Conservation (phyloP, 2,888 invertebrate genomes). For the Disparrhopalites patrizii region DNA sequence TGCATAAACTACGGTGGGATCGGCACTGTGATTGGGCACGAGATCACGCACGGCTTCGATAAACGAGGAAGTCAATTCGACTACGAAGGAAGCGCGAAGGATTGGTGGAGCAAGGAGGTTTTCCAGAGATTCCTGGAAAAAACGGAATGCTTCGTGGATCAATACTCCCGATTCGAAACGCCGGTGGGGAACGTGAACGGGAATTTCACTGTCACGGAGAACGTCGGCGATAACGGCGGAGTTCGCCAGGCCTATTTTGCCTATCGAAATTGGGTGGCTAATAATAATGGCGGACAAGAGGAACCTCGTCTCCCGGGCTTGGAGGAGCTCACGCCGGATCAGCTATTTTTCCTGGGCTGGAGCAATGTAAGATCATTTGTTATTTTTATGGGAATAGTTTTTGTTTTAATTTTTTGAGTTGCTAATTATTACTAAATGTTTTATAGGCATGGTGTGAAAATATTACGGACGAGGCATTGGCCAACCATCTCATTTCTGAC, state of each 20-base stretch:
- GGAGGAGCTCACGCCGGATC: conserved; percentile 65
- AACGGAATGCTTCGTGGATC: conserved; percentile 82
- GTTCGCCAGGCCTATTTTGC: conserved; percentile 84
- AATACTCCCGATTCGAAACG: conserved; percentile 50
- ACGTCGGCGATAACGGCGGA: conserved; percentile 95
- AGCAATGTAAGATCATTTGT: conserved; percentile 62
- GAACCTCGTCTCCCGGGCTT: conserved; percentile 63
- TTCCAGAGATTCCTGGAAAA: conserved; percentile 72
- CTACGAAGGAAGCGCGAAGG: conserved; percentile 78
- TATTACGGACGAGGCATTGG: conserved; percentile 67
- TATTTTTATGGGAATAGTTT: neutral
- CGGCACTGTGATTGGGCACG: conserved; percentile 64
- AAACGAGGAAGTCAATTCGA: conserved; percentile 85
- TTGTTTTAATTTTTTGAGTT: neutral
- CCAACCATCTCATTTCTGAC: conserved; percentile 63
- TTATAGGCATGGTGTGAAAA: conserved; percentile 77
- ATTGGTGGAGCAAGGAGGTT: conserved; percentile 58
- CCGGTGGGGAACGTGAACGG: conserved; percentile 5
- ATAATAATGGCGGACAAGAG: conserved; percentile 56
- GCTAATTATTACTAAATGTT: neutral
- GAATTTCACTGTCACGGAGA: conserved; percentile 75
- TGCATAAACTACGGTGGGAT: conserved; percentile 37
- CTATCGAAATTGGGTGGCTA: conserved; percentile 69
- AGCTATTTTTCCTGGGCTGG: conserved; percentile 86
- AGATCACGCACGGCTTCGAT: conserved; percentile 79